phyloP scores from a whole-genome alignment of 2,113 vertebrate species.

The Coracopsis vasa region DNA sequence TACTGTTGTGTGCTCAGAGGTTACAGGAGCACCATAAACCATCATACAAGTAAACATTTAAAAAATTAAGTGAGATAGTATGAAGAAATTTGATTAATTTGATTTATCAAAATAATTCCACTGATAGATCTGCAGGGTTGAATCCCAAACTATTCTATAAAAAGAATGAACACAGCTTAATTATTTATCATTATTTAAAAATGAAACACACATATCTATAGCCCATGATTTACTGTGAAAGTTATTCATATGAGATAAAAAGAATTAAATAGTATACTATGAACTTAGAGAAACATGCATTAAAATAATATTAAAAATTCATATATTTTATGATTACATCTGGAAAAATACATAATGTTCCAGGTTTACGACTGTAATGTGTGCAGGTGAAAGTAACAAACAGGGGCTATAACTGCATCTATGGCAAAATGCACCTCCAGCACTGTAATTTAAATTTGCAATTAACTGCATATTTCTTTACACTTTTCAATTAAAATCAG shows the following conservation, averaged over 20 bases:
- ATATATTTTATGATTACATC: background rate
- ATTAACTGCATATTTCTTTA: background rate
- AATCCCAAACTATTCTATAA: background rate
- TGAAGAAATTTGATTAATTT: background rate
- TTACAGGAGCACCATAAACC: background rate
- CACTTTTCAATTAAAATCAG: background rate
- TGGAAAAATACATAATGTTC: background rate
- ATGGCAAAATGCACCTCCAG: background rate
- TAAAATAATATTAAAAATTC: background rate
- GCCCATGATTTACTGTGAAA: background rate
- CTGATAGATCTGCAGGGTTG: background rate
- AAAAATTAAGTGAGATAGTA: background rate
- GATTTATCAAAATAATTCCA: background rate
- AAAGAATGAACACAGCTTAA: background rate
- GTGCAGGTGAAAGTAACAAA: background rate
- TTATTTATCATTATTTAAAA: background rate
- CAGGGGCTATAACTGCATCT: background rate
- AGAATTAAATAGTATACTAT: background rate
- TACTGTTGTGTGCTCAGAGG: background rate
- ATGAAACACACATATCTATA: background rate
- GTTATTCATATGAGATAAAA: background rate
- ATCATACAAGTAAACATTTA: background rate
- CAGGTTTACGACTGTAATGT: background rate
- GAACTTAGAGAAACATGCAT: background rate
- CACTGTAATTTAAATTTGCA: background rate